These are phyloP conservation scores for Streptopelia turtur DNA, from an alignment of 2,797 vertebrate species.

Conservation along the genomic window DNA sequence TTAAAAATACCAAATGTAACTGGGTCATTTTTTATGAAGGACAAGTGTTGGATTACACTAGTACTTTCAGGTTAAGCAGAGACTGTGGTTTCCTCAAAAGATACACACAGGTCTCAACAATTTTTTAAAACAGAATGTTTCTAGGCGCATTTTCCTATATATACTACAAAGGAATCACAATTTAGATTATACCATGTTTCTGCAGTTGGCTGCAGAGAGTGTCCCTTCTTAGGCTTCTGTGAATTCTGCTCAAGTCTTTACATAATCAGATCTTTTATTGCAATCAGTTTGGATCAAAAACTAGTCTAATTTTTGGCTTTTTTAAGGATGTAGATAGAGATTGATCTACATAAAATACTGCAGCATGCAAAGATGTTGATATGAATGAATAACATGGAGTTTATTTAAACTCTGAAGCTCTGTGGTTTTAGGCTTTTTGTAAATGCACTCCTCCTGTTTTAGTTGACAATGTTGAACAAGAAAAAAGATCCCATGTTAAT, in stretches of 20 bases:
- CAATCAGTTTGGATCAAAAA: not conserved
- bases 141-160: not conserved
- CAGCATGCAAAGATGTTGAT: not conserved
- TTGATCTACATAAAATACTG: not conserved
- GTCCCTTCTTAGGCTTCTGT: not conserved
- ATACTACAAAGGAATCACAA: not conserved
- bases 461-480: not conserved
- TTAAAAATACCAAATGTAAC: conserved; percentile 17
- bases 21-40: not conserved
- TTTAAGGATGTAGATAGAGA: not conserved
- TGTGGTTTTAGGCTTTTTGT: not conserved
- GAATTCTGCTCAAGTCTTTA: not conserved
- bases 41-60: not conserved
- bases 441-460: not conserved
- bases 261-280: not conserved
- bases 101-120: not conserved
- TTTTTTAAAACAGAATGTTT: not conserved
- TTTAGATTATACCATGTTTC: not conserved
- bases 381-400: not conserved
- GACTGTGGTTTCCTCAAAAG: not conserved
- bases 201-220: not conserved
- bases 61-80: not conserved
- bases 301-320: not conserved
- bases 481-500: not conserved
- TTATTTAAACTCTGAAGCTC: not conserved